Evolutionary conservation across 2,888 invertebrate genomes (phyloP), one percentile per base, ranked within the genome.

Genomic region (Bembecia ichneumoniformis): DNA sequence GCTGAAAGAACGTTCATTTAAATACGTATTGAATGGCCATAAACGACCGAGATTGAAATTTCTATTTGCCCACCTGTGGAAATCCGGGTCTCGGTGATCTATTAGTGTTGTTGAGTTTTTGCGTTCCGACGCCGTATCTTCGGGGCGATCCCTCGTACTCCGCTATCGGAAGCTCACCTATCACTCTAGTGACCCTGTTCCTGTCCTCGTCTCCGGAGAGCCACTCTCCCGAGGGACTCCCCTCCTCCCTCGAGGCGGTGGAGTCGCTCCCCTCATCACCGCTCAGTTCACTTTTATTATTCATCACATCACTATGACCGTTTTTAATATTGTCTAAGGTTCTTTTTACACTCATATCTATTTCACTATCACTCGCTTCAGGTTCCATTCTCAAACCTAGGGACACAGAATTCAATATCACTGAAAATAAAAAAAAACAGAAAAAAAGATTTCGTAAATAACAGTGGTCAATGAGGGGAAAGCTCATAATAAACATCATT

Each of bases 81-180:
- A 96, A 96, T 13, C 96, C 96, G 47, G 96, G 96, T 61, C 95
- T 88, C 44, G 95, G 94, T 54, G 94, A 91, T 74, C 93, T 91
- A 54, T 91, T 88, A 54, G 91, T 90, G 45, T 90, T 90, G 65
- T 92, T 91, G 57, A 91, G 88, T 62, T 92, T 91, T 57, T 93
- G 93, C 47, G 92, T 90, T 20, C 91, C 88, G 51, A 92, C 89
- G 3, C 96, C 96, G 72, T 96, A 96, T 59, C 96, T 90, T 59
- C 96, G 87, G 13, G 96, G 96, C 43, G 96, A 96, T 13, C 95
- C 96, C 62, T 96, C 96, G 72, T 97, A 97, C 69, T 96, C 95
- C 15, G 96, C 96, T 62, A 97, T 96, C n/a, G 96, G 96, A 63
- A 95, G 86, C 76, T 91, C 93, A 46, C 94, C 95, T 65, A 95